These are phyloP conservation scores for Drosophila mayri DNA, from an alignment of 1,140 invertebrate genomes.

Conservation along the genomic window DNA sequence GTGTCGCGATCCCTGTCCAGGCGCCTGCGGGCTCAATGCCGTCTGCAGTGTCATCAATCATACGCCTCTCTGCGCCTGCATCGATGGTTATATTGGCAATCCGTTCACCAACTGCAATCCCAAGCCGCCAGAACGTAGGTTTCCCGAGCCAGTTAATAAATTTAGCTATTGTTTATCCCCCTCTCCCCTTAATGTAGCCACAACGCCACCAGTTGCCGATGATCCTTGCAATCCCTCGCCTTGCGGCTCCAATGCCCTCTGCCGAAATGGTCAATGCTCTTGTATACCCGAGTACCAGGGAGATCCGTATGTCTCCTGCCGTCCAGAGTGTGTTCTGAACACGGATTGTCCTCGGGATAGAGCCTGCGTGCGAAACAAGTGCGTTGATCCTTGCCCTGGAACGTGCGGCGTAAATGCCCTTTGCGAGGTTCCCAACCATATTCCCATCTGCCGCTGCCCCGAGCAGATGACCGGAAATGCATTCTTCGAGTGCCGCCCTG, in stretches of 20 bases:
- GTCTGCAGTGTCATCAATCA: conserved; percentile 90
- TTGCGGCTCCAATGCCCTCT: conserved; percentile 92
- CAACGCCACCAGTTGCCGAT: conserved; percentile 60
- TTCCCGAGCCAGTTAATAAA: neutral
- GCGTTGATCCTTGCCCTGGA: conserved; percentile 91
- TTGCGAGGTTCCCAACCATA: conserved; percentile 91
- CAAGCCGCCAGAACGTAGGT: conserved; percentile 85
- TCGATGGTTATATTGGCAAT: conserved; percentile 89
- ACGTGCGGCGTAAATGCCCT: conserved; percentile 92
- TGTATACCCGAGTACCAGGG: conserved; percentile 93
- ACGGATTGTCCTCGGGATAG: conserved; percentile 91
- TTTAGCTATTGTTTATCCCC: conserved; percentile 6
- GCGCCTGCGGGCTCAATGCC: conserved; percentile 92
- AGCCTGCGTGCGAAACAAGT: conserved; percentile 93
- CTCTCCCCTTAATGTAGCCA: conserved; percentile 42
- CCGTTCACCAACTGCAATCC: conserved; percentile 89
- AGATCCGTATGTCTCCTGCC: conserved; percentile 93
- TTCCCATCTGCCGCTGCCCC: conserved; percentile 91
- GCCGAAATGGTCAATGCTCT: conserved; percentile 92
- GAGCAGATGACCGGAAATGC: conserved; percentile 92
- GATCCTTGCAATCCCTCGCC: conserved; percentile 91
- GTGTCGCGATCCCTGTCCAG: conserved; percentile 93
- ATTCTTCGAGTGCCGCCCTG: conserved; percentile 81
- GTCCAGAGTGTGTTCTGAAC: conserved; percentile 93
- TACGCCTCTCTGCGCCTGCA: conserved; percentile 88